Base-by-base conservation (phyloP, 2,888 invertebrate genomes). In the Limenitis camilla region DNA sequence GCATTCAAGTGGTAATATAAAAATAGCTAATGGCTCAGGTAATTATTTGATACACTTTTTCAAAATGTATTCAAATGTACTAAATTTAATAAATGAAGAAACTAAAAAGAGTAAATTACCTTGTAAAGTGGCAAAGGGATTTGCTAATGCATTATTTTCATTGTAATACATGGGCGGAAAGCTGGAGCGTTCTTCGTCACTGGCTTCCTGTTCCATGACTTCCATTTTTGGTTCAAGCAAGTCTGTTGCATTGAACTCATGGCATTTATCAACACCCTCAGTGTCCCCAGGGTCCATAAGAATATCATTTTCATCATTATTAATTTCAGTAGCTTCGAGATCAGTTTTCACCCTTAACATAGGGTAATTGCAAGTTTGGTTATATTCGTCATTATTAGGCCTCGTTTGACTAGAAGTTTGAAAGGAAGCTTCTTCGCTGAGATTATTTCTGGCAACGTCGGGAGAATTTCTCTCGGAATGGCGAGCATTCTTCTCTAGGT, bases 161-260 rank as follows among this genome's bases (percentile, higher is more conserved):
- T 74, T 76, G 68, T 76, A 85, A 65, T 79, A 86, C 58, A 84
- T 71, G 52, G 78, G 84, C 55, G 78, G 83, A 62, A 81, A 86
- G 61, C 64, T 70, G 40, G 87, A 79, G 55, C 86, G 81, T 66
- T 92, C 93, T 63, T 92, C 92, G 69, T 93, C 93, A 71, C 92
- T 92, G 60, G 89, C 89, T 78, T 87, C 87, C 58, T 84, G 92
- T 76, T 93, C 93, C 71, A 92, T 91, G 63, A 92, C 88, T 86
- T 93, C 92, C 81, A 92, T 84, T 88, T 93, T 93, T 68, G 92
- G 92, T 87, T 92, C 87, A 61, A 88, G 71, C 63, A 88, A 78
- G 69, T 88, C 88, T 35, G 84, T 75, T 59, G 83, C 86, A 60
- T 74, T 83, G 63, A 85, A 83, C 50, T 86, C 87, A 65, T 81